These are phyloP conservation scores for Hydractinia symbiolongicarpus DNA, from an alignment of 30 jellyfish, hydroid and myxozoan genomes.

Conservation along the genomic window DNA sequence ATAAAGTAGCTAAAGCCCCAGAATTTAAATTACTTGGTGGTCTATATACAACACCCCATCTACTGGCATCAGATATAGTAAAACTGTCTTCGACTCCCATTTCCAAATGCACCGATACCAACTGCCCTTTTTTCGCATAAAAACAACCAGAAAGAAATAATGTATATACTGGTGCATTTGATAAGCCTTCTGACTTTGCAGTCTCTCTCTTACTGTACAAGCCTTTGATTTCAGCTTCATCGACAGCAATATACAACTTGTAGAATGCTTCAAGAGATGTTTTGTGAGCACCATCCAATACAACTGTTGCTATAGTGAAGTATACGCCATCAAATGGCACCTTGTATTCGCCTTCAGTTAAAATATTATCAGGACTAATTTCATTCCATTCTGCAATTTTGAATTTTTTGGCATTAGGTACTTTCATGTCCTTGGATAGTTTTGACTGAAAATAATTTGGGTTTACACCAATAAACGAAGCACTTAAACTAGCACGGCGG, in stretches of 20 bases:
- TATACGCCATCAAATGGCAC: slow-evolving; percentile 74
- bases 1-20: slow-evolving; percentile 31
- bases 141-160: slow-evolving; percentile 77
- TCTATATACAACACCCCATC: slow-evolving; percentile 71
- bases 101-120: slow-evolving; percentile 11
- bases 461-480: slow-evolving; percentile 60
- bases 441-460: slow-evolving; percentile 24
- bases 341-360: slow-evolving; percentile 1
- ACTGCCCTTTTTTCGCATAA: slow-evolving; percentile 41
- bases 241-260: slow-evolving; percentile 23
- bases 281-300: slow-evolving; percentile 60
- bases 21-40: slow-evolving; percentile 19
- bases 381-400: slow-evolving; percentile 4
- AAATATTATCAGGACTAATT: neutral
- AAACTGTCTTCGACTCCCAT: slow-evolving; percentile 19
- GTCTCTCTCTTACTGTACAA: slow-evolving; percentile 28
- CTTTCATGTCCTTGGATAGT: neutral
- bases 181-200: slow-evolving; percentile 37
- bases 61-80: slow-evolving; percentile 39
- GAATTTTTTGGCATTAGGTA: neutral
- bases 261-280: slow-evolving; percentile 17
- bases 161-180: slow-evolving; percentile 39
- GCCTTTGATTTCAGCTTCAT: slow-evolving; percentile 42
- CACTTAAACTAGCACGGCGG: slow-evolving; percentile 53
- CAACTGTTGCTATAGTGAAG: slow-evolving; percentile 49